Evolutionary conservation across 2,797 vertebrate species (phyloP), one percentile per base, ranked within the genome.

Genomic region (Periophthalmus magnuspinnatus): DNA sequence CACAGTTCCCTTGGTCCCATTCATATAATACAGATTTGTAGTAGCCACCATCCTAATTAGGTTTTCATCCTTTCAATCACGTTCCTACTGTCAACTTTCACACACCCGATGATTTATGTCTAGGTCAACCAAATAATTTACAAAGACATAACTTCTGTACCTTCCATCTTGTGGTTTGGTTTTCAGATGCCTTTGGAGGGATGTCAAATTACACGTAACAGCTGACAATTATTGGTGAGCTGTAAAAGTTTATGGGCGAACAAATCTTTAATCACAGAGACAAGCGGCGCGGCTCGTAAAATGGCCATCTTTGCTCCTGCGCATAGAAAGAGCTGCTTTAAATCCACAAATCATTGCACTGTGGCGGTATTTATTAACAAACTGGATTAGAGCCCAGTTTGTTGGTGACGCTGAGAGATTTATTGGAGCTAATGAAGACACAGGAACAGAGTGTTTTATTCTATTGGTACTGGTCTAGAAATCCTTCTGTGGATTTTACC

Each of bases 231-330:
- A 90, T 78, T 89, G 72, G 71, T 77, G 55, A 1, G 80, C 75
- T 84, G 80, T 89, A 86, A 89, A 90, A 82, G 60, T 89, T 89
- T 86, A 90, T 83, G 69, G 83, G 68, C 80, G 47, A 62, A 79
- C 76, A 80, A 52, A 63, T 83, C 86, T 41, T 88, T 88, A 85
- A 91, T 90, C 88, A 88, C 66, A 69, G 68, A 72, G 80, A 79
- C 81, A 67, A 88, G 77, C 79, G 54, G 74, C 65, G 76, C 69
- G 50, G 75, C 80, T 84, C 72, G 66, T 89, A 89, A 89, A 91
- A 78, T n/a, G 36, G 55, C 71, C 41, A 65, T 32, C 9, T 47
- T 74, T 28, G 65, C 74, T 66, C 59, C 72, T 67, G 79, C 69
- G 79, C 67, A 76, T 75, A 71, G 77, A 87, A 70, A 59, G 57